Base-by-base conservation (phyloP, 2,888 invertebrate genomes). In the Folsomia candida region DNA sequence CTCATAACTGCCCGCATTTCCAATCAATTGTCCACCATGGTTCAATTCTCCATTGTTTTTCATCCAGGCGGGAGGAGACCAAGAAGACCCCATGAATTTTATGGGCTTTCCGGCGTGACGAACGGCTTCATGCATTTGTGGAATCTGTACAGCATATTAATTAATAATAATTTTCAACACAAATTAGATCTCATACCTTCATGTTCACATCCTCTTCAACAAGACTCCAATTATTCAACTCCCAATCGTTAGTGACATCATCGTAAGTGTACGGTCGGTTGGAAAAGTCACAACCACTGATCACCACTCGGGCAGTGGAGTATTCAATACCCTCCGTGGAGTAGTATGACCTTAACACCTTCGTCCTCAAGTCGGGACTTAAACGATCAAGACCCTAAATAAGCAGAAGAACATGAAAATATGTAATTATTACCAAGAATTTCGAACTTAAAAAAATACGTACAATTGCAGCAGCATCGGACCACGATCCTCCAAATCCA, bases 151-250 rank as follows among this genome's bases (percentile, higher is more conserved):
- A 57, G 54, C n/a, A n/a, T n/a, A n/a, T n/a, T n/a, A n/a, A n/a
- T n/a, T n/a, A n/a, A n/a, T n/a, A n/a, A n/a, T 18, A 24, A 11
- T 47, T 14, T 11, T 14, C 9, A 14, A 14, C 47, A 47, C 14
- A 47, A 11, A 47, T n/a, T n/a, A n/a, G n/a, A n/a, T n/a, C n/a
- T 29, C 22, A 29, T 28, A 89, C 89, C 86, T 92, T 93, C 74
- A 86, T 89, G 14, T 86, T 81, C 28, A 84, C 81, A 82, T 93
- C 93, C 82, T 93, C 92, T 0, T 81, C 65, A 0, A 88, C 84
- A 0, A 93, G 84, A 0, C 86, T 84, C 82, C 90, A 95, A 76
- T 87, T 85, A 0, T 83, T 80, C 18, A 95, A 84, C 0, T 83
- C 82, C 11, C 81, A 80, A 51, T 82, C 81, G 67, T 84, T 29